phyloP scores from a whole-genome alignment of 1,140 invertebrate genomes.

The Leptoteleia sp. region DNA sequence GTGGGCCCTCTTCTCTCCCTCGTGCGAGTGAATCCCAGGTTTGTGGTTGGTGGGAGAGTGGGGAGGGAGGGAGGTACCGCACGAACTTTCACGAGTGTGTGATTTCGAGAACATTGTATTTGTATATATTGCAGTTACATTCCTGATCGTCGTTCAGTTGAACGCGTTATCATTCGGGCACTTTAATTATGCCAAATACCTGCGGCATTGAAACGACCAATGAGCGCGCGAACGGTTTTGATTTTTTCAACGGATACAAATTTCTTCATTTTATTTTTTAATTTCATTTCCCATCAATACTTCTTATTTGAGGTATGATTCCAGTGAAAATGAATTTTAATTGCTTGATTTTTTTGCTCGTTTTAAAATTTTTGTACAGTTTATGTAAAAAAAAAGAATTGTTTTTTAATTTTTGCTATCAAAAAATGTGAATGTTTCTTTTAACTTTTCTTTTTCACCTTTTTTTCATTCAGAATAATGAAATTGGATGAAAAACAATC shows the following conservation, averaged over 20 bases:
- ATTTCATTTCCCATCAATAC: no score
- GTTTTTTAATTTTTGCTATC: no score
- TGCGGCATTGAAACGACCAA: constrained; percentile 13
- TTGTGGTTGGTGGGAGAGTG: no score
- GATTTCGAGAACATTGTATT: constrained; percentile 38
- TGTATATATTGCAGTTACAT: constrained; percentile 59
- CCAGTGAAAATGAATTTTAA: no score
- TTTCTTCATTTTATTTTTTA: no score
- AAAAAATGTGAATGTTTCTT: no score
- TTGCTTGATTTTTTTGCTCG: no score
- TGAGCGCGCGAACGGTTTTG: not conserved
- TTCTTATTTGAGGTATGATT: no score
- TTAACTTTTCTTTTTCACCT: no score
- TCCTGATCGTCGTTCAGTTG: constrained; percentile 40
- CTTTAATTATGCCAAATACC: not conserved
- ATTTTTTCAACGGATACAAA: not conserved
- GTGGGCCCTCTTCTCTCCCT: not conserved
- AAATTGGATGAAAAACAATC: not conserved
- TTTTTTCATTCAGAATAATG: no score
- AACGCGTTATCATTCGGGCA: constrained; percentile 9
- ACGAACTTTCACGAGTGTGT: not conserved
- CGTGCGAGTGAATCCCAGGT: not conserved
- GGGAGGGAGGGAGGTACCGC: not conserved
- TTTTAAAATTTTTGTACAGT: no score
- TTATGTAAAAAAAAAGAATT: no score